Conservation (phyloP, 2,797 vertebrate genomes). For the Schizopygopsis malacanthus region DNA sequence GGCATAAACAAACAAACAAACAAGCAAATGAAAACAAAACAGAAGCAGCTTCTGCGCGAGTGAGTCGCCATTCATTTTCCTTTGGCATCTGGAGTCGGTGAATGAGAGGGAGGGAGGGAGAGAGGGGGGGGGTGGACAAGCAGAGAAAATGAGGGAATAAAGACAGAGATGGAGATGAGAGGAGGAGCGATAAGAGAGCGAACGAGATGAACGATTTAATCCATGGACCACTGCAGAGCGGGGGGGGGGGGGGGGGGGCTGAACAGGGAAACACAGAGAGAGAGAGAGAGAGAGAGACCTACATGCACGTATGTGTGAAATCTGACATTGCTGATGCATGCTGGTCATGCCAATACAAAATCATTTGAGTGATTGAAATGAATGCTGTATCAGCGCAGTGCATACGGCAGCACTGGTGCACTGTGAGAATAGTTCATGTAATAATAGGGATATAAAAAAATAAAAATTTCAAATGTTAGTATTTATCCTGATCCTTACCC, state of each 20-base stretch:
- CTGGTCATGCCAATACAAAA: constrained; percentile 38
- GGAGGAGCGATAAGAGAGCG: constrained; percentile 51
- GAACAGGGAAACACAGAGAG: constrained; percentile 1
- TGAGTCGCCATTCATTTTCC: constrained; percentile 44
- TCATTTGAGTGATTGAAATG: neutral
- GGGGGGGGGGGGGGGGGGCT: neutral
- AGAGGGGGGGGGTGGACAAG: constrained; percentile 27
- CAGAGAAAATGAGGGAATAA: constrained; percentile 46
- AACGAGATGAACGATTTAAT: constrained; percentile 51
- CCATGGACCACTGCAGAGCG: constrained; percentile 57
- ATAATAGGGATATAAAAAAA: neutral
- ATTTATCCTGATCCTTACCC: neutral
- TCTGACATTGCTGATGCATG: constrained; percentile 37
- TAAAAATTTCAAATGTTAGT: neutral
- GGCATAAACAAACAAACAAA: constrained; percentile 32
- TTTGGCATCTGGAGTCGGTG: constrained; percentile 51
- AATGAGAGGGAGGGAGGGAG: constrained; percentile 29
- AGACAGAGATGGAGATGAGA: constrained; percentile 51
- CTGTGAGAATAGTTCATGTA: neutral
- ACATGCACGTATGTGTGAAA: constrained; percentile 47
- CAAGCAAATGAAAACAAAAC: constrained; percentile 16
- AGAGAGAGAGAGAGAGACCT: constrained; percentile 29
- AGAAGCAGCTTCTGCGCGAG: constrained; percentile 14
- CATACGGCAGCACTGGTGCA: neutral
- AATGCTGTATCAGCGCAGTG: constrained; percentile 2